Evolutionary conservation across 2,797 vertebrate species (phyloP), one percentile per base, ranked within the genome.

Genomic region (Periparus ater): DNA sequence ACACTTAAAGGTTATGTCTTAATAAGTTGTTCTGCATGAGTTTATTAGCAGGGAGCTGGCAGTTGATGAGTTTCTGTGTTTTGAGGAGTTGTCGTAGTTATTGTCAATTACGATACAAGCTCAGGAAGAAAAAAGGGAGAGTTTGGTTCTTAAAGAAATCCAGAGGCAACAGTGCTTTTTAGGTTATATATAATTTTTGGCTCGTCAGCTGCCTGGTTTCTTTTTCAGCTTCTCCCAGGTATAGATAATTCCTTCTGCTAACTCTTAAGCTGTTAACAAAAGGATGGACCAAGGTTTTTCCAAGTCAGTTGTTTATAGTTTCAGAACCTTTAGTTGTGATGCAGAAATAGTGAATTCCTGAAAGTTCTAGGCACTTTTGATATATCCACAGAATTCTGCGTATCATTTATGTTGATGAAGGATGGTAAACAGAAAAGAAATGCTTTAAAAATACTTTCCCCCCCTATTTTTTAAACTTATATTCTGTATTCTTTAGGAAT

Each of bases 1-100:
- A 61, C 32, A 4, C 51, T 91, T 71, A 70, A 88, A 94, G 81
- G 75, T 93, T 93, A 71, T 77, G 86, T 82, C 88, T 96, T 80
- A 40, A 45, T 91, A 88, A 71, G 83, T 84, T 93, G 74, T 74
- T 93, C 84, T 74, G 62, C 68, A 51, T 45, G 42, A 34, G 50
- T 95, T 89, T 90, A 60, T 96, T 77, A 81, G 79, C 70, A 50
- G 12, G 19, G 54, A 93, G 71, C 60, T 80, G 76, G 70, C 82
- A 84, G 77, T 17, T 71, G 87, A 70, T 93, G 77, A n/a, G 48
- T 9, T 88, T 86, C 80, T 63, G 53, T 45, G 63, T 74, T 84
- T 55, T 9, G 70, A 87, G 71, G 76, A 82, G 61, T 38, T 80
- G 29, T 45, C 1, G 1, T 60, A 72, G 72, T 82, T 85, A 53